Conservation (phyloP, 2,113 vertebrate genomes). For the Pristiophorus japonicus region DNA sequence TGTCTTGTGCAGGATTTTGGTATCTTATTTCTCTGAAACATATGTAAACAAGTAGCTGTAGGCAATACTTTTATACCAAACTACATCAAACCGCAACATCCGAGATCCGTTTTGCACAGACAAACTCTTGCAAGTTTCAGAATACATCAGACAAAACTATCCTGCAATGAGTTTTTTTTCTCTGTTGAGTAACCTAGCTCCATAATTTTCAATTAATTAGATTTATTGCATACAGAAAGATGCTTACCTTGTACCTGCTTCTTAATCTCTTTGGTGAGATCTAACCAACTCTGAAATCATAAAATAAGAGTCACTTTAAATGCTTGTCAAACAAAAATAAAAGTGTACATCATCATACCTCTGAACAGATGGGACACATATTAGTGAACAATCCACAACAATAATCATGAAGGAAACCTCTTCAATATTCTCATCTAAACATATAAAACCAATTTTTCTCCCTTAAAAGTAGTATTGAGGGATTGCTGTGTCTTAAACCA, state of each 20-base stretch:
- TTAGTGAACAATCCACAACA: neutral
- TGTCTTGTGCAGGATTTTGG: neutral
- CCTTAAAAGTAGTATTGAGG: neutral
- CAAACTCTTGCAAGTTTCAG: neutral
- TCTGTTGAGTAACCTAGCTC: neutral
- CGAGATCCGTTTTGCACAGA: neutral
- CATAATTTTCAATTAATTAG: neutral
- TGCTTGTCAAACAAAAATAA: neutral
- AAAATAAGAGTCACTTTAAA: neutral
- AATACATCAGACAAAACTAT: neutral
- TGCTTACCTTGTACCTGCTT: constrained; percentile 82
- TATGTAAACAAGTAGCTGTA: neutral
- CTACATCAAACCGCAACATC: neutral
- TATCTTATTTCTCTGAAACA: neutral
- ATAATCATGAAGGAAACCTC: neutral
- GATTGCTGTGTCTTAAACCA: neutral
- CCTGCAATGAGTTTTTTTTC: neutral
- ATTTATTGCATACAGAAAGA: neutral
- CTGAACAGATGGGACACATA: neutral
- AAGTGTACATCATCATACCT: neutral
- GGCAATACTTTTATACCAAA: neutral
- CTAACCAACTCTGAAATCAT: constrained; percentile 78
- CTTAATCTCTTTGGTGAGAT: constrained; percentile 88
- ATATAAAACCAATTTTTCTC: neutral
- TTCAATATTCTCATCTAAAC: neutral